phyloP scores from a whole-genome alignment of 2,113 vertebrate species.

The Orientallactaga bullata region DNA sequence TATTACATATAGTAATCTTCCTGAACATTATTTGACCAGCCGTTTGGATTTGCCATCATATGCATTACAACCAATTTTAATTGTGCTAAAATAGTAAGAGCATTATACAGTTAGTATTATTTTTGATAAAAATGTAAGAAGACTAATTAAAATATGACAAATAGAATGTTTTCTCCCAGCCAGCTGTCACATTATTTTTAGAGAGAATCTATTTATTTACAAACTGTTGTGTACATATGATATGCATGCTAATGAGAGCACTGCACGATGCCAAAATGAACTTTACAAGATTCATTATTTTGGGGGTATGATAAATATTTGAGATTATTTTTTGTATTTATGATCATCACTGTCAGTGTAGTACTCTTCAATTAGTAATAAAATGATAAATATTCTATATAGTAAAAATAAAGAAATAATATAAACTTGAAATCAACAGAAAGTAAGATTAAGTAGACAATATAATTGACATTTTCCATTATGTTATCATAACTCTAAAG shows the following conservation, averaged over 20 bases:
- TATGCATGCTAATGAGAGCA: neutral
- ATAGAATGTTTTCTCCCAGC: neutral
- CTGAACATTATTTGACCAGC: neutral
- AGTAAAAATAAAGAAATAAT: neutral
- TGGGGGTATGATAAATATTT: neutral
- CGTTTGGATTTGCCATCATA: neutral
- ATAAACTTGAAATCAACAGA: slow-evolving; percentile 2
- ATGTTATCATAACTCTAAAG: neutral
- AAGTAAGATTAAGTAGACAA: neutral
- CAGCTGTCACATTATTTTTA: slow-evolving; percentile 37
- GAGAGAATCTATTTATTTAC: slow-evolving; percentile 58
- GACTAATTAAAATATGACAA: slow-evolving; percentile 63
- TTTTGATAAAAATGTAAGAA: slow-evolving; percentile 54
- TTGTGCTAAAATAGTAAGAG: slow-evolving; percentile 55
- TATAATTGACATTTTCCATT: neutral
- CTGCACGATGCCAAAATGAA: neutral
- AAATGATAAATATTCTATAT: neutral
- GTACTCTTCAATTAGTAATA: neutral
- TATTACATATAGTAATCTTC: neutral
- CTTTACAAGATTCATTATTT: neutral
- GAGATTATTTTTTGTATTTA: neutral
- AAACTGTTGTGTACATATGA: neutral
- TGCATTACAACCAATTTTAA: neutral
- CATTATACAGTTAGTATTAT: slow-evolving; percentile 13
- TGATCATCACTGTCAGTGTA: neutral